Percentiles rank a stretch among this genome's conserved stretches.
Conservation (phyloP, 2,888 invertebrate species). For the Geotrupes spiniger region DNA sequence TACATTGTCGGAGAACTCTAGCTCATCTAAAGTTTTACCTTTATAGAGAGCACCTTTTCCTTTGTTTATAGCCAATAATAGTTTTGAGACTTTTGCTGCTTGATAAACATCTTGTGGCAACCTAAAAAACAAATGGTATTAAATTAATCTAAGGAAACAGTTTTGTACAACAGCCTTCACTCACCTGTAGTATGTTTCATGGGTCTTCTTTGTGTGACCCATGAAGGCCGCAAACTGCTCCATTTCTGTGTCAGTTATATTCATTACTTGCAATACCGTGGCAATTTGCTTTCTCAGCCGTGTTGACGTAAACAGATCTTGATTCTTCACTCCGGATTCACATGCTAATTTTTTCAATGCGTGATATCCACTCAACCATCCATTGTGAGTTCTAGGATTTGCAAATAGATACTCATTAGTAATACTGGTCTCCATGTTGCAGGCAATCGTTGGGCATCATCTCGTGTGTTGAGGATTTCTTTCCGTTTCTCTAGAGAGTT, state of each 20-base stretch:
- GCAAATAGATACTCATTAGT: too few relatives aligned
- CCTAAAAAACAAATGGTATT: constrained; percentile 4
- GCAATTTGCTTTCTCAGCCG: constrained; percentile 30
- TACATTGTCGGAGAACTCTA: constrained; percentile 9
- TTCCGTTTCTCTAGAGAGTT: too few relatives aligned
- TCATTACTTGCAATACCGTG: constrained; percentile 27
- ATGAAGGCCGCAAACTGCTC: constrained; percentile 34
- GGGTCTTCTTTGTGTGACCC: constrained; percentile 33
- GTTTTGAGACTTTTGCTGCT: constrained; percentile 25
- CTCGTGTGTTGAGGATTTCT: too few relatives aligned
- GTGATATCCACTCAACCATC: constrained; percentile 29
- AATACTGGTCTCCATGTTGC: too few relatives aligned
- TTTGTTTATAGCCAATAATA: constrained; percentile 19
- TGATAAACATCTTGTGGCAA: constrained; percentile 25
- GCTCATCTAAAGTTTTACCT: constrained; percentile 20
- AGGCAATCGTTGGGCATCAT: too few relatives aligned
- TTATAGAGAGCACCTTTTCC: constrained; percentile 18
- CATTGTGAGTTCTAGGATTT: constrained; percentile 20
- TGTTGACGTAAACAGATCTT: constrained; percentile 28
- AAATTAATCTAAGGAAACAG: not conserved
- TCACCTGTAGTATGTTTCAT: constrained; percentile 28
- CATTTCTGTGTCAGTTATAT: constrained; percentile 28
- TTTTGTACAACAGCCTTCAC: not conserved
- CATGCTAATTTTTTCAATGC: constrained; percentile 28
- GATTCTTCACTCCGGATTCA: constrained; percentile 22